Conservation (phyloP, 2,113 vertebrate genomes). For the Phrynosoma platyrhinos region DNA sequence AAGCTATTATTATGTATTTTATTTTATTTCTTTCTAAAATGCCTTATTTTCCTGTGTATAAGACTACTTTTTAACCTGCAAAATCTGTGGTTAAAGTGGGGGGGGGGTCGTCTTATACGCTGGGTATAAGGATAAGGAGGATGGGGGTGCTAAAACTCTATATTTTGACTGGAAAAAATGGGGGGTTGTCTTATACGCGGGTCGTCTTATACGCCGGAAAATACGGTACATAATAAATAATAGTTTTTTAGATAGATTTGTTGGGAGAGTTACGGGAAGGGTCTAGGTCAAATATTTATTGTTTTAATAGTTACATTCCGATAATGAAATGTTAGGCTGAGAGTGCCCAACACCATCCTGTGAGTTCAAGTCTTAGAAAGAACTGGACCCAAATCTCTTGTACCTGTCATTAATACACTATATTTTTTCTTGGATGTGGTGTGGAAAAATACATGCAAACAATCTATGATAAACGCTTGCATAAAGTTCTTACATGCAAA, state of each 20-base stretch:
- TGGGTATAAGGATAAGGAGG: too few relatives aligned
- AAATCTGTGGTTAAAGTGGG: too few relatives aligned
- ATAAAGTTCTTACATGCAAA: neutral
- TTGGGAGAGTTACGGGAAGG: neutral
- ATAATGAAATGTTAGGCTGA: neutral
- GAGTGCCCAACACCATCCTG: neutral
- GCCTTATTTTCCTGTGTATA: too few relatives aligned
- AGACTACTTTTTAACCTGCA: too few relatives aligned
- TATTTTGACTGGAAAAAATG: too few relatives aligned
- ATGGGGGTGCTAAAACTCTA: too few relatives aligned
- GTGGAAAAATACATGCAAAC: neutral
- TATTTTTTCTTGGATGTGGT: neutral
- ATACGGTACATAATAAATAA: too few relatives aligned
- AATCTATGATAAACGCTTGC: neutral
- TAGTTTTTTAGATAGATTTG: too few relatives aligned
- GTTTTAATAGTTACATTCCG: neutral
- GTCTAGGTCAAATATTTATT: neutral
- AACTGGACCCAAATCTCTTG: neutral
- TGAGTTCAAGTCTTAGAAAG: neutral
- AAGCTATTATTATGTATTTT: slow-evolving; percentile 31
- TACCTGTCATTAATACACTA: neutral
- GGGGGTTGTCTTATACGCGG: too few relatives aligned
- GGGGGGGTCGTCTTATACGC: too few relatives aligned
- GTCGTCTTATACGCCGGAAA: too few relatives aligned
- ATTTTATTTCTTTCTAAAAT: neutral